phyloP scores from a whole-genome alignment of 2,113 vertebrate genomes.

The Cochlearius cochlearius region DNA sequence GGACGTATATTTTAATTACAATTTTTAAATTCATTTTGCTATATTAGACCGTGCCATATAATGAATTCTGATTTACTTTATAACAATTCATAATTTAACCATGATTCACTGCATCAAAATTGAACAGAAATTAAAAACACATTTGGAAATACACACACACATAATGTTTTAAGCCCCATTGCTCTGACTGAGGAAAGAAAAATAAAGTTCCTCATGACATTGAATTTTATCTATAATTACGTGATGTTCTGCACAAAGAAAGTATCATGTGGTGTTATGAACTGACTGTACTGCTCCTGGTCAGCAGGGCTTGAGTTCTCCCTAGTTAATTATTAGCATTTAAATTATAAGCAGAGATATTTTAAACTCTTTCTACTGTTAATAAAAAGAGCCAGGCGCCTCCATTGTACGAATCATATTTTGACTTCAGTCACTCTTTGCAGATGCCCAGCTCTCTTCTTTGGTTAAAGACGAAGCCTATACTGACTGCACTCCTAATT shows the following conservation, averaged over 20 bases:
- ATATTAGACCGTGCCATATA: neutral
- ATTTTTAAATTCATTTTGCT: neutral
- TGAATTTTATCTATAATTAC: neutral
- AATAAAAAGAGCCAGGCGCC: neutral
- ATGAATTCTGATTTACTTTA: neutral
- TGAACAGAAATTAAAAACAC: neutral
- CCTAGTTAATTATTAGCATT: neutral
- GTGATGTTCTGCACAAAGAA: neutral
- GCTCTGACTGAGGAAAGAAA: neutral
- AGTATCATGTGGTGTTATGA: neutral
- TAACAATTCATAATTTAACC: neutral
- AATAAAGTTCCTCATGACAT: neutral
- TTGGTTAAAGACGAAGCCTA: neutral
- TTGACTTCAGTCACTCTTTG: slow-evolving; percentile 1
- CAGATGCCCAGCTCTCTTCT: neutral
- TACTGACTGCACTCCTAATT: neutral
- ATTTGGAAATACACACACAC: neutral
- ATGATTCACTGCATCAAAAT: neutral
- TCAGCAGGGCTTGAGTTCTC: neutral
- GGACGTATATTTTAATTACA: neutral
- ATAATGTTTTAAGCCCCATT: neutral
- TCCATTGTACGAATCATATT: neutral
- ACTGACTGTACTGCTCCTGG: neutral
- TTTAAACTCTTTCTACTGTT: neutral
- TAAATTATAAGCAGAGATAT: slow-evolving; percentile 4